Base-by-base conservation (phyloP, 1,140 invertebrate genomes). In the Drosophila malerkotliana region DNA sequence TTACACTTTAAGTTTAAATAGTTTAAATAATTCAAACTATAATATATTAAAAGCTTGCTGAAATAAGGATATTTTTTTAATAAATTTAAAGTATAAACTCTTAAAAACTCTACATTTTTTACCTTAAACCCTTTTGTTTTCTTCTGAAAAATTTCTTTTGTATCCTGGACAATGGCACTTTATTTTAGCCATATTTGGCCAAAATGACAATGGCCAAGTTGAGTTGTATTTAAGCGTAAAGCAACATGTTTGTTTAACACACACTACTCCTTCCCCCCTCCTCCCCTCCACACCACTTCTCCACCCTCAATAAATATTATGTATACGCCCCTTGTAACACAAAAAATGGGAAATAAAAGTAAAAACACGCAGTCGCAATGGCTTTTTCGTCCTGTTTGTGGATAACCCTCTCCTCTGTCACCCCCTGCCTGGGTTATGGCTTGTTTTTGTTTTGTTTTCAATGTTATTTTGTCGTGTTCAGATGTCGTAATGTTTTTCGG, bases 191-290 rank as follows among this genome's bases (percentile, higher is more conserved):
- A 66, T 73, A 84, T 64, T 69, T 77, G n/a, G 44, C 15, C 34
- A 30, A 53, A 12, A 32, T 56, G 49, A 68, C 80, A 77, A 85
- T 77, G 59, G 24, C 53, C 77, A 85, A 85, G 83, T 82, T 87
- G 78, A 85, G 82, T 87, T 87, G 81, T 85, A 67, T 30, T 41
- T 18, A 63, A 74, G 82, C 78, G 81, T 80, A 81, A 85, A 85
- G 77, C 74, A 76, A 74, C 81, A 87, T 85, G 82, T 85, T 67
- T 34, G 28, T 52, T 63, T 73, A 54, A 14, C 30, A 34, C 58
- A 58, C 59, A 58, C 64, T 15, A 1, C 15, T 6, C 1, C 18
- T 21, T 2, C 21, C 1, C 1, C 21, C 21, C 15, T 18, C 58
- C 15, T 44, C 15, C 14, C 15, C 15, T 28, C 8, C 6, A 39